Base-by-base conservation (phyloP, 2,888 invertebrate genomes). In the Dolomedes plantarius region DNA sequence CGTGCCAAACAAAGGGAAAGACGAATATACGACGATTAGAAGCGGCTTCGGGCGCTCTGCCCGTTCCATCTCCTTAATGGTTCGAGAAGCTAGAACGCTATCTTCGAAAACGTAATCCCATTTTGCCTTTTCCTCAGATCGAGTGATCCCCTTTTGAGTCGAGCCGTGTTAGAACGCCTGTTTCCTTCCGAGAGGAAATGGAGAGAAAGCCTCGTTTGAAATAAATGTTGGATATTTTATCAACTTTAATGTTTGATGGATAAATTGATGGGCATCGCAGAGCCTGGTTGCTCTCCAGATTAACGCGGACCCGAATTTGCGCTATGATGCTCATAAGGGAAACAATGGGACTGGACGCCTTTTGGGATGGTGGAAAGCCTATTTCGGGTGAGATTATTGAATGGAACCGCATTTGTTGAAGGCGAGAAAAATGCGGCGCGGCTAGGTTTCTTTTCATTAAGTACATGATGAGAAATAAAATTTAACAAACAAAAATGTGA, bases 11-110 rank as follows among this genome's bases (percentile, higher is more conserved):
- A 56, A 56, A 56, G 23, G 32, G 39, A 56, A 69, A 74, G 82
- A 82, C 32, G 76, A 82, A 82, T 76, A 75, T 71, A 46, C 16
- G 16, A 64, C 82, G 82, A 82, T 82, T 82, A 82, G 76, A 82
- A 82, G 28, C 71, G 68, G 75, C 75, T 82, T 68, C 69, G 62
- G 71, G 71, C 82, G 32, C 76, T 62, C 76, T 36, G 76, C 76
- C 76, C 69, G 77, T 71, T 78, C 41, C 71, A 46, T 64, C 56
- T 36, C 71, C 71, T 31, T 74, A 69, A 65, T 72, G 41, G 32
- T 71, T 32, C 56, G 23, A 36, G 29, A 41, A 78, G 19, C 71
- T 23, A 23, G 56, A 56, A 23, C 23, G 23, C 56, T 23, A 56
- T 56, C 56, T 56, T 56, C 11, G 56, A 56, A 16, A 56, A 56